These are phyloP conservation scores for Tokudaia muenninki DNA, from an alignment of 2,797 vertebrate species.

Conservation along the genomic window DNA sequence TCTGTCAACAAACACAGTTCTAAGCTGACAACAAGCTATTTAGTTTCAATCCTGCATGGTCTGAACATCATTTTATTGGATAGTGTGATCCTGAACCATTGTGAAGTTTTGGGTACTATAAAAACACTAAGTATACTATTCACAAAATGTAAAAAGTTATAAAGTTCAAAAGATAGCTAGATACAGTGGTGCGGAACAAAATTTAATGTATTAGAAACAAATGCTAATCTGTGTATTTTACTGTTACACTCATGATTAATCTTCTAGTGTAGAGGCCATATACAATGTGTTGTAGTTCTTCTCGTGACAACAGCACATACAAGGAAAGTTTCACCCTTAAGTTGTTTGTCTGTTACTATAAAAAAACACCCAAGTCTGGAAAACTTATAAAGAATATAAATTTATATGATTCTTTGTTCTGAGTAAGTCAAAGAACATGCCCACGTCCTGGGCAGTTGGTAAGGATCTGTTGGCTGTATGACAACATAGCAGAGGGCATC, in stretches of 20 bases:
- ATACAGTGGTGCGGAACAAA: background rate
- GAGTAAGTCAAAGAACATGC: background rate
- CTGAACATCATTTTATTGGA: conserved; percentile 39
- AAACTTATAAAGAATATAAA: background rate
- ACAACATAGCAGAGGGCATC: background rate
- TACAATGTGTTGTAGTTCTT: background rate
- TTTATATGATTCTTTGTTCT: background rate
- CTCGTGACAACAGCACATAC: background rate
- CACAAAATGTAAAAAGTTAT: conserved; percentile 52
- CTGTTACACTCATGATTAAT: background rate
- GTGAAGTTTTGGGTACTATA: conserved; percentile 7
- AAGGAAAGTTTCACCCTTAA: background rate
- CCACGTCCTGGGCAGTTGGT: background rate
- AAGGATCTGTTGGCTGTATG: background rate
- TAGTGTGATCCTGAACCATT: background rate
- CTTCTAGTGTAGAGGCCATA: background rate
- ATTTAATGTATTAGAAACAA: conserved; percentile 13
- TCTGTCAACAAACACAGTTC: conserved; percentile 37
- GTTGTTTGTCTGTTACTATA: background rate
- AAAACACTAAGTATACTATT: conserved; percentile 25
- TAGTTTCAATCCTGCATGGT: background rate
- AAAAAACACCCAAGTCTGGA: background rate
- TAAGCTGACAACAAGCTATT: conserved; percentile 57
- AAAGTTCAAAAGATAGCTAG: conserved; percentile 10
- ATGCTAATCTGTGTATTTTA: background rate